Evolutionary conservation across 1,140 invertebrate genomes (phyloP), one percentile per base, ranked within the genome.

Genomic region (Leguminivora glycinivorella): DNA sequence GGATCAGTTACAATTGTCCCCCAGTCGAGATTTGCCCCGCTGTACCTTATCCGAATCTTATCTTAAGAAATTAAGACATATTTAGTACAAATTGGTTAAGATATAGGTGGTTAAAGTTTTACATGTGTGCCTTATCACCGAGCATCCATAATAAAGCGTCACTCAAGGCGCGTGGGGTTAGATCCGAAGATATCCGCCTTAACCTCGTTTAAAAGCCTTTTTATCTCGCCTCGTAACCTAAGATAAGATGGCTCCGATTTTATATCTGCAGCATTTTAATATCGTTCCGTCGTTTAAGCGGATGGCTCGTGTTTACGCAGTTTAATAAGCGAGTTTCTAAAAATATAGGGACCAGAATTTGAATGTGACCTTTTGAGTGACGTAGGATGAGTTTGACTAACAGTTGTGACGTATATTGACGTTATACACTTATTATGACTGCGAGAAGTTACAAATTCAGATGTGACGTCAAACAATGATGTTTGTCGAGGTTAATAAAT

Each of bases 131-230:
- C 47, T 52, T 52, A 52, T 52, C 47, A 52, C 22, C 22, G 47
- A 52, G 47, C 47, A 22, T 52, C 47, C 47, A 52, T 52, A 52
- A 52, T 52, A 52, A 52, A 52, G 19, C 1, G 47, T 19, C 47
- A 52, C 47, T 52, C 43, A 17, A 52, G 22, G 19, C 47, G 7
- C 47, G 47, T 22, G 47, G 26, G 58, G 58, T 63, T 63, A 63
- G 58, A 63, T 63, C 58, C 17, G 25, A 29, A 63, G 58, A 63
- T 63, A 63, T 63, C 58, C 58, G 58, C 26, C 58, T 63, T 63
- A 63, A 63, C 58, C 58, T 63, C 58, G 25, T 63, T 63, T 63
- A 63, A 63, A 63, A 63, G 56, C 58, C 12, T 63, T 63, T 63
- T 63, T 63, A 63, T 63, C 58, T 63, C 58, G 14, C 14, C 58